Base-by-base conservation (phyloP, 1,140 invertebrate species). In the Drosophila rufa region DNA sequence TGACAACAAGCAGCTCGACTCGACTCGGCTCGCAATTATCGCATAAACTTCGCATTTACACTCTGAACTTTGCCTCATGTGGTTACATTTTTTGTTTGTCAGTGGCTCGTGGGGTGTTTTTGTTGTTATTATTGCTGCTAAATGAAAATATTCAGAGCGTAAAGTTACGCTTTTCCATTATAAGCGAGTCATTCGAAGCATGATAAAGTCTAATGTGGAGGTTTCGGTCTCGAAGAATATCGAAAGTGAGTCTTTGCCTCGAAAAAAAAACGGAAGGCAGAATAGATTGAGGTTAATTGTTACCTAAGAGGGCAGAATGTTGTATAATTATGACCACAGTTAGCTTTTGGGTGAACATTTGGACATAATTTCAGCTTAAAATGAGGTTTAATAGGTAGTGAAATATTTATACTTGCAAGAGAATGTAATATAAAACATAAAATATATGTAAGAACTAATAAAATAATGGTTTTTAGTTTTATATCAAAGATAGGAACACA, bases 111-210 rank as follows among this genome's bases (percentile, higher is more conserved):
- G 19, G 14, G 22, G 42, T 40, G n/a, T n/a, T 40, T 47, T 46
- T 67, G 33, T 59, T 66, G n/a, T 25, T 56, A 61, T 50, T 67
- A 62, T 76, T 62, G 61, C 42, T 58, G 61, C 56, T 78, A 78
- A 78, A 69, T 84, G 40, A 79, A 89, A 90, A 59, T 89, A 75
- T 84, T 62, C 55, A 89, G 85, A 89, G 84, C 84, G 84, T 80
- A 89, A 90, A 87, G 77, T 76, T 61, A 81, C 64, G 71, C 67
- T 73, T 83, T 87, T 78, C 53, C 60, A 68, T 75, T 87, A 69
- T 60, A 73, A 83, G 58, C 65, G 69, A 57, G 51, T 61, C 65
- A 74, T 80, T 84, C 62, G 80, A 78, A 80, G 83, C 83, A 89
- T 84, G 84, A 80, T 80, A 77, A 89, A 70, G 64, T 46, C 45